Percentiles rank a stretch among this genome's conserved stretches.
phyloP scores from a whole-genome alignment of 2,113 vertebrate genomes.

The Trochalopteron elliotii region DNA sequence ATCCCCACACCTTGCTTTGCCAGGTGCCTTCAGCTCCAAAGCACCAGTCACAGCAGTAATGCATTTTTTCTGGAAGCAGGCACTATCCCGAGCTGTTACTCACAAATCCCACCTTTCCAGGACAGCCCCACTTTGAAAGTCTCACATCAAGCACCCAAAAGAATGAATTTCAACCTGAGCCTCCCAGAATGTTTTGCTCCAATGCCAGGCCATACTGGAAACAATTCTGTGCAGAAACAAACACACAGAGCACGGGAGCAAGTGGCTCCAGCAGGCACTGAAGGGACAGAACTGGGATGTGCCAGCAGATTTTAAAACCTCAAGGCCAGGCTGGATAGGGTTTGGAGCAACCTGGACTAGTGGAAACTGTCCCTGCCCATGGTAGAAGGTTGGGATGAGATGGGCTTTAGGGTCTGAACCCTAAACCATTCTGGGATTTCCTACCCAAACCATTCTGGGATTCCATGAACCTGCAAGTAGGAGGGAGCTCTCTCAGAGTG shows the following conservation, averaged over 20 bases:
- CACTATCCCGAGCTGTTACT: background rate
- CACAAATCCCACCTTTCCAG: background rate
- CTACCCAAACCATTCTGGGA: background rate
- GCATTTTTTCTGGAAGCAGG: fast-evolving
- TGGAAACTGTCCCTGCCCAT: background rate
- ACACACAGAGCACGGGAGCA: fast-evolving
- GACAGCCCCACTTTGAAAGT: fast-evolving
- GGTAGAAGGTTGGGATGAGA: background rate
- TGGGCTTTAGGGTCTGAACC: background rate
- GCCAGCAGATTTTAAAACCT: background rate
- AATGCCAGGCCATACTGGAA: background rate
- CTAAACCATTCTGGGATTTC: background rate
- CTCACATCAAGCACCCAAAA: fast-evolving
- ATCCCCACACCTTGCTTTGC: fast-evolving
- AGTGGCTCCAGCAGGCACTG: fast-evolving
- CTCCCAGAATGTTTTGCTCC: background rate
- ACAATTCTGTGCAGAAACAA: background rate
- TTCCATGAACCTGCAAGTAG: background rate
- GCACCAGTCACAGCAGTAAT: fast-evolving
- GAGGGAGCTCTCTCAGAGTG: background rate
- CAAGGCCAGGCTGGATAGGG: background rate
- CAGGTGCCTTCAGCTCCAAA: background rate
- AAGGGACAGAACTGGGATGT: background rate
- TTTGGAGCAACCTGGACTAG: background rate
- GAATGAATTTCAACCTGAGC: background rate